These are phyloP conservation scores for Hermetia illucens DNA, from an alignment of 1,140 invertebrate species.

Conservation along the genomic window DNA sequence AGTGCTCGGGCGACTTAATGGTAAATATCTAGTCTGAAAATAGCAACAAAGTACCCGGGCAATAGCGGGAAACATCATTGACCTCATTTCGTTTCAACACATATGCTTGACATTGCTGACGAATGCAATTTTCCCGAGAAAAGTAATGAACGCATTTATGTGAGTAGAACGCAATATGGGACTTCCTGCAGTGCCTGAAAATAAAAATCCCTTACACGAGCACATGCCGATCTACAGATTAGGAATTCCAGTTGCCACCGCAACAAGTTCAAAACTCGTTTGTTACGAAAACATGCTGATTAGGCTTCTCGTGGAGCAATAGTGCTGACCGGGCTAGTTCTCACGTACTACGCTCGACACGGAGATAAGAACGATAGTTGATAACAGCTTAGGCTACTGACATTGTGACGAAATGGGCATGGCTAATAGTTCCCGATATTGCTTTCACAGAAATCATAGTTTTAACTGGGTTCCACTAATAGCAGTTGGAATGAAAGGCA, in stretches of 20 bases:
- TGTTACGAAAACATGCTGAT: neutral
- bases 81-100: neutral
- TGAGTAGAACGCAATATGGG: neutral
- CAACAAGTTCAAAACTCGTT: neutral
- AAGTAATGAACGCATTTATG: neutral
- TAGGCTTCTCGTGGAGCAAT: neutral
- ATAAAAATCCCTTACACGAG: too few species aligned
- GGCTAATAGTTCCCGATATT: too few species aligned
- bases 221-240: neutral
- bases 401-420: too few species aligned
- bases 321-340: neutral
- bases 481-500: too few species aligned
- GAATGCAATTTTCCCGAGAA: neutral
- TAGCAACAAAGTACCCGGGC: neutral
- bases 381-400: too few species aligned
- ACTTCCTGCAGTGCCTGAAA: too few species aligned
- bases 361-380: too few species aligned
- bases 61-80: neutral
- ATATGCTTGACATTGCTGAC: neutral
- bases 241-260: neutral
- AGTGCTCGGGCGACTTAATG: neutral
- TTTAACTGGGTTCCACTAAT: too few species aligned
- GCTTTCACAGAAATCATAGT: too few species aligned
- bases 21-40: neutral
- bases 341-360: too few species aligned